A percentile compares a stretch with the other conserved stretches of the same genome.
Conservation (phyloP, 2,888 invertebrate genomes). For the Tribolium freemani region DNA sequence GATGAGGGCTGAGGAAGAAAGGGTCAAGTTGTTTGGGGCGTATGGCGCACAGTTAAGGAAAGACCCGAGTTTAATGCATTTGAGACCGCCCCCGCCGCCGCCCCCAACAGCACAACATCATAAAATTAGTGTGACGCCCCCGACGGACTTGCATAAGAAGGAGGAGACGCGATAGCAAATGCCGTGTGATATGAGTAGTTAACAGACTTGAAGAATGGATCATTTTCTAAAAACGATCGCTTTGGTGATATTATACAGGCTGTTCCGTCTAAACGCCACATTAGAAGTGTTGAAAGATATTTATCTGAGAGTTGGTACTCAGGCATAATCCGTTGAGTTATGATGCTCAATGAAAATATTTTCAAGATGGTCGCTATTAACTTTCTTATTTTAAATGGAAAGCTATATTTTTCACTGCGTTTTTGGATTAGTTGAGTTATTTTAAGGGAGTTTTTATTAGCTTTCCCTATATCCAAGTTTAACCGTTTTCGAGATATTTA, state of each 20-base stretch:
- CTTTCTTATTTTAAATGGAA: too few species aligned
- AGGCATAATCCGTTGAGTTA: too few species aligned
- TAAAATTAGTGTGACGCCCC: conserved; percentile 72
- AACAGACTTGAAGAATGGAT: neutral
- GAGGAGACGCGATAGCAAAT: conserved; percentile 74
- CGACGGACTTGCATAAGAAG: conserved; percentile 73
- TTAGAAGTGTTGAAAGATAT: too few species aligned
- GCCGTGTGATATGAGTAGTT: conserved; percentile 36
- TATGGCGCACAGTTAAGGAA: conserved; percentile 71
- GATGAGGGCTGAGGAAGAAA: conserved; percentile 83
- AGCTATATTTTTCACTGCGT: too few species aligned
- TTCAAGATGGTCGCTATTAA: too few species aligned
- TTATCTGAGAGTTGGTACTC: too few species aligned
- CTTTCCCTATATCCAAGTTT: too few species aligned
- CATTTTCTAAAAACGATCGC: conserved; percentile 17
- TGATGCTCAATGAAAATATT: too few species aligned
- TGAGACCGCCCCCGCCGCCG: conserved; percentile 71
- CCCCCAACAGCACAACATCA: conserved; percentile 67
- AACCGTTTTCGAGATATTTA: too few species aligned
- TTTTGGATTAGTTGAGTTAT: too few species aligned
- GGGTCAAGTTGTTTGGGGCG: conserved; percentile 82
- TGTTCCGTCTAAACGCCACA: too few species aligned
- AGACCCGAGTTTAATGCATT: conserved; percentile 72
- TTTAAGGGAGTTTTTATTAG: too few species aligned
- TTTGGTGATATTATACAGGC: conserved; percentile 26